Conservation (phyloP, 2,113 vertebrate species). For the Malurus elegans region DNA sequence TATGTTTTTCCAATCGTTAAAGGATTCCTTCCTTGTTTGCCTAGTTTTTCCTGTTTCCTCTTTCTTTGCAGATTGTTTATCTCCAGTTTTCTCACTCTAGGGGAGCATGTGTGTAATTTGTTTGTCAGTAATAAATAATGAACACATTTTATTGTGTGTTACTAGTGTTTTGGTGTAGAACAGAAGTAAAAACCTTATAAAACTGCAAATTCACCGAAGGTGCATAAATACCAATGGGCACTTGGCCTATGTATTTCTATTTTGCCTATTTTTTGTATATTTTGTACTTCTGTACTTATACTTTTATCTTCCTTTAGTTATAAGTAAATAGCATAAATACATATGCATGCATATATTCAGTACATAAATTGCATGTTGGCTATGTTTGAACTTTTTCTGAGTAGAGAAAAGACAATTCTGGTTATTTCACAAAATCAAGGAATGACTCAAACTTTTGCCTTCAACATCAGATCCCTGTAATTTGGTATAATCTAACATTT, state of each 20-base stretch:
- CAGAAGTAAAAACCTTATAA: neutral
- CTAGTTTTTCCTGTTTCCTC: neutral
- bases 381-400: neutral
- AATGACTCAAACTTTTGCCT: neutral
- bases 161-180: neutral
- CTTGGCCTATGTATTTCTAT: neutral
- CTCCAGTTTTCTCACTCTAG: neutral
- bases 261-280: neutral
- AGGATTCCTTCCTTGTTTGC: constrained; percentile 11
- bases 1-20: neutral
- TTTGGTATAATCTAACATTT: neutral
- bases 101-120: neutral
- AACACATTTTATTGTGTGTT: neutral
- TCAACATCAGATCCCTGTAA: neutral
- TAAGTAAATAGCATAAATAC: neutral
- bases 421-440: neutral
- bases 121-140: constrained; percentile 32
- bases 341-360: neutral
- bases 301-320: neutral
- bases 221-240: neutral
- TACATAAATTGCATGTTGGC: neutral
- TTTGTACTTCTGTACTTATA: neutral
- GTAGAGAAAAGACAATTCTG: neutral
- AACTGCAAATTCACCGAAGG: neutral
- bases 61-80: constrained; percentile 1